phyloP scores from a whole-genome alignment of 2,888 invertebrate species.

The Diploptera punctata region DNA sequence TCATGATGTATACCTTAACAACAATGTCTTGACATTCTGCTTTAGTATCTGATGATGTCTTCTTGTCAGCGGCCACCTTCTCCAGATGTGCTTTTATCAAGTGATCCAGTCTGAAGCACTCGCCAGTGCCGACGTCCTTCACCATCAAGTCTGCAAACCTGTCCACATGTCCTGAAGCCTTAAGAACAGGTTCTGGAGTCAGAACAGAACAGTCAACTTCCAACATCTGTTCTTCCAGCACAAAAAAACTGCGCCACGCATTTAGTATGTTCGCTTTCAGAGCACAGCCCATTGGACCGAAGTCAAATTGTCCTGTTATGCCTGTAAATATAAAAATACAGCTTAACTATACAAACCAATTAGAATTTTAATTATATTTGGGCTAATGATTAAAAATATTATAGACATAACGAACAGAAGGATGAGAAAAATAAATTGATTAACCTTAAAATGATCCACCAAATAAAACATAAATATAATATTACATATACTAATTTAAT shows the following conservation, averaged over 20 bases:
- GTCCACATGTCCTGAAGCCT: conserved; percentile 99
- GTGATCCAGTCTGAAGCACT: conserved; percentile 98
- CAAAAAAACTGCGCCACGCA: conserved; percentile 94
- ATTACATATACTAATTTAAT: too few relatives aligned
- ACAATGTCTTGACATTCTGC: conserved; percentile 80
- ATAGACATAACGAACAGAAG: too few relatives aligned
- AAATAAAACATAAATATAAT: too few relatives aligned
- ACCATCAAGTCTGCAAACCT: conserved; percentile 99
- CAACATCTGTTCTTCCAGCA: conserved; percentile 97
- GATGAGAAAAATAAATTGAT: background rate
- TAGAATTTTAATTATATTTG: background rate
- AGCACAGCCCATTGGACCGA: conserved; percentile 99
- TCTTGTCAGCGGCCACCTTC: conserved; percentile 38
- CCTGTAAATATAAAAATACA: conserved; percentile 52
- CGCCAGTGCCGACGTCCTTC: conserved; percentile 94
- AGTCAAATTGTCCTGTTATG: conserved; percentile 89
- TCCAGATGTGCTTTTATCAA: conserved; percentile 89
- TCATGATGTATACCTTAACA: too few relatives aligned
- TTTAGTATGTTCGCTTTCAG: conserved; percentile 94
- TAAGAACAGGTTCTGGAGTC: conserved; percentile 96
- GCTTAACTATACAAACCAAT: too few relatives aligned
- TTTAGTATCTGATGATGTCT: conserved; percentile 52
- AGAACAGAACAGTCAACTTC: conserved; percentile 98
- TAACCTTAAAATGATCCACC: background rate
- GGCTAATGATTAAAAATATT: too few relatives aligned